phyloP scores from a whole-genome alignment of 23 tunicate genomes.

The Trididemnum miniatum region DNA sequence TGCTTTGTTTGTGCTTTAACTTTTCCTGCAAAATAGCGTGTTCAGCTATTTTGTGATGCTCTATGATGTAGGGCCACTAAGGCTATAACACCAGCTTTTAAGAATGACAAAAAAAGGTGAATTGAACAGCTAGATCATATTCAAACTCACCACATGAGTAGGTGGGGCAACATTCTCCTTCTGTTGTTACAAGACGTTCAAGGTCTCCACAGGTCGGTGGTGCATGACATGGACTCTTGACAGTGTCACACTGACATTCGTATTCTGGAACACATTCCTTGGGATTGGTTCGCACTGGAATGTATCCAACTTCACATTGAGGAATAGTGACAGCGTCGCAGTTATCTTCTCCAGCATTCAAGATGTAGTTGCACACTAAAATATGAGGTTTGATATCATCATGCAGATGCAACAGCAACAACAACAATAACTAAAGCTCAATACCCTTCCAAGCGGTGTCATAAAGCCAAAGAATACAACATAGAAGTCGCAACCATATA shows the following conservation, averaged over 20 bases:
- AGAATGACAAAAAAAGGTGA: too few relatives aligned
- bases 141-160: conserved; percentile 64
- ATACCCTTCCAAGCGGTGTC: too few relatives aligned
- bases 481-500: too few relatives aligned
- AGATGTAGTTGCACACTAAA: conserved; percentile 78
- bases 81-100: too few relatives aligned
- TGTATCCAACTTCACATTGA: conserved; percentile 63
- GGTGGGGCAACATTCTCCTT: conserved; percentile 75
- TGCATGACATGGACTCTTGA: conserved; percentile 56
- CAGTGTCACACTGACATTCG: conserved; percentile 73
- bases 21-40: too few relatives aligned
- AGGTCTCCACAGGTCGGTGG: conserved; percentile 59
- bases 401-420: too few relatives aligned
- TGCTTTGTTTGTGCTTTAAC: too few relatives aligned
- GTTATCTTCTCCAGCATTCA: conserved; percentile 42
- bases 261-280: conserved; percentile 75
- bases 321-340: conserved; percentile 59
- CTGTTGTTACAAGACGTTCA: conserved; percentile 64
- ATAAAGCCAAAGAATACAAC: too few relatives aligned
- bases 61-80: too few relatives aligned
- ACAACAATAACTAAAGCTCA: too few relatives aligned
- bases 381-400: neutral
- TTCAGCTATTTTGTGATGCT: too few relatives aligned
- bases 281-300: conserved; percentile 42
- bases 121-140: too few relatives aligned